Evolutionary conservation across 2,113 vertebrate genomes (phyloP).

Genomic region (Otolemur garnettii): DNA sequence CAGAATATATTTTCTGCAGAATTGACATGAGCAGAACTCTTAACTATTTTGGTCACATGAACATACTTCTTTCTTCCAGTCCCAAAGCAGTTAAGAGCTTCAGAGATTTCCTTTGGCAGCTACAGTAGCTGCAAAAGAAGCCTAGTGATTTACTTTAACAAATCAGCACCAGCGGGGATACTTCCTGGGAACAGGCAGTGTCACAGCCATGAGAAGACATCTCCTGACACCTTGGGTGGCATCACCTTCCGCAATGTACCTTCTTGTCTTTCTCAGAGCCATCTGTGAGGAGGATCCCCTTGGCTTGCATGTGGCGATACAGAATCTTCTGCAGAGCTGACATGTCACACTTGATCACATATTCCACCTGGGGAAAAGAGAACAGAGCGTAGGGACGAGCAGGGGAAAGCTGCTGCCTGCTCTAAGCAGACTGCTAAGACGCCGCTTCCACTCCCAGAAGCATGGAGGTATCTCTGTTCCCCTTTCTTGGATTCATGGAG

Average conservation of each 20-base stretch:
- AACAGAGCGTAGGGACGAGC: background rate
- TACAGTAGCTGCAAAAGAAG: background rate
- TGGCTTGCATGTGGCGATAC: conserved; percentile 98
- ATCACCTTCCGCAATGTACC: conserved; percentile 84
- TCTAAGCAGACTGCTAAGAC: background rate
- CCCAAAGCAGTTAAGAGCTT: background rate
- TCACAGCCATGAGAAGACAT: rapidly evolving
- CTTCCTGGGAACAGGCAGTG: background rate
- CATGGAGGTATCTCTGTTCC: background rate
- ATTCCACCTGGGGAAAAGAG: conserved; percentile 93
- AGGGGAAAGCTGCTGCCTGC: background rate
- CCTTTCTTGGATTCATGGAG: background rate
- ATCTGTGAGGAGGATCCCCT: conserved; percentile 98
- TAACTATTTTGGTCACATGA: background rate
- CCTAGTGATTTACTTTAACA: background rate
- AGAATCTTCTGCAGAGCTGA: conserved; percentile 98
- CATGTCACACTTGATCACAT: conserved; percentile 99
- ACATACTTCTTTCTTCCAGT: background rate
- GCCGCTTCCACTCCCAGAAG: rapidly evolving
- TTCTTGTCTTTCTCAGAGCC: conserved; percentile 99
- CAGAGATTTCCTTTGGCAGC: background rate
- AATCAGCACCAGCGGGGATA: background rate
- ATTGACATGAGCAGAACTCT: background rate
- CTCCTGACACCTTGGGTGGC: rapidly evolving
- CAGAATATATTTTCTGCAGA: background rate